Evolutionary conservation across 2,888 invertebrate species (phyloP).

Genomic region (Orchesella flavescens): DNA sequence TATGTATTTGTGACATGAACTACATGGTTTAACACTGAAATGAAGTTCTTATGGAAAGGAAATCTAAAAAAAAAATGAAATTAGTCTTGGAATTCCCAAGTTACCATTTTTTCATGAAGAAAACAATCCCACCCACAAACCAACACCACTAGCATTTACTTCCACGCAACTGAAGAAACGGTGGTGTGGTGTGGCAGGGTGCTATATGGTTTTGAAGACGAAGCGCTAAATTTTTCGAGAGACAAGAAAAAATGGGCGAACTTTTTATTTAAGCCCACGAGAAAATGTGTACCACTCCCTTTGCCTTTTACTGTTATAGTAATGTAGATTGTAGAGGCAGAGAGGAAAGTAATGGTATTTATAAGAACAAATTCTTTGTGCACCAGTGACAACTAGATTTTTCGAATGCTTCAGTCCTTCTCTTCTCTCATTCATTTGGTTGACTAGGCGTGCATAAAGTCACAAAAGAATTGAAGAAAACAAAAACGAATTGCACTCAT

Average conservation of each 20-base stretch:
- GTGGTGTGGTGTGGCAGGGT: no score
- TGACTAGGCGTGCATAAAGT: slow-evolving; percentile 49
- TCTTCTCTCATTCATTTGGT: slow-evolving; percentile 34
- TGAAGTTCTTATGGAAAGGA: background rate
- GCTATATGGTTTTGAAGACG: background rate
- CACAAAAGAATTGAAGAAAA: slow-evolving; percentile 19
- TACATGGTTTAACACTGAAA: background rate
- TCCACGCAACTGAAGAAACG: slow-evolving; percentile 13
- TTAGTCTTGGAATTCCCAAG: slow-evolving; percentile 38
- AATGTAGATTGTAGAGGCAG: no score
- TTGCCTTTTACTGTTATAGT: background rate
- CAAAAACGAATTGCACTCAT: background rate
- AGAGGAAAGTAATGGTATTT: slow-evolving; percentile 3
- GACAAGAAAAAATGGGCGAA: slow-evolving; percentile 46
- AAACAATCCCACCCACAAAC: slow-evolving; percentile 19
- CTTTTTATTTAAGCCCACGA: slow-evolving; percentile 43
- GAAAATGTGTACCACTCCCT: slow-evolving; percentile 17
- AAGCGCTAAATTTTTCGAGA: slow-evolving; percentile 21
- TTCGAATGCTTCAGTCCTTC: background rate
- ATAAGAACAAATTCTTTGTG: slow-evolving; percentile 21
- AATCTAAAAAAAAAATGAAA: slow-evolving; percentile 13
- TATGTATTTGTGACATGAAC: slow-evolving; percentile 1
- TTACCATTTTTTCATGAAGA: slow-evolving; percentile 26
- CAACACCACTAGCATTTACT: background rate
- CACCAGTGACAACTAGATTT: slow-evolving; percentile 13